Conservation (phyloP, 2,113 vertebrate genomes). For the Poeciliopsis turrubarensis region DNA sequence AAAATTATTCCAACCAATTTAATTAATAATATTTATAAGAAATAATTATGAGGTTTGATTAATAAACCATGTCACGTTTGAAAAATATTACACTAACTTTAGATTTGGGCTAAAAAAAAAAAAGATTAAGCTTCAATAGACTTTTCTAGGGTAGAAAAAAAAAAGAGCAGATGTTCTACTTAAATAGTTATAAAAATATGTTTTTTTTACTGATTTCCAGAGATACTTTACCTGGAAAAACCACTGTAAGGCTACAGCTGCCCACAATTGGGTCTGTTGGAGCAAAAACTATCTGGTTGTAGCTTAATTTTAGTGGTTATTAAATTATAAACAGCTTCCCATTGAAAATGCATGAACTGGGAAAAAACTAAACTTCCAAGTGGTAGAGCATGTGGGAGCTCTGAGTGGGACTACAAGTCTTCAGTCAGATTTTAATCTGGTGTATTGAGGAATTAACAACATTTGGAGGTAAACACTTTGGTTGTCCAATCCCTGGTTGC, state of each 20-base stretch:
- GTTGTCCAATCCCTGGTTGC: neutral
- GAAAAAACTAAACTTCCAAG: neutral
- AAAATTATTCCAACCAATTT: no score
- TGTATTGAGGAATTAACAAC: neutral
- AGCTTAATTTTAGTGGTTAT: no score
- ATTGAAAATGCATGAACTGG: neutral
- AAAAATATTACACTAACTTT: neutral
- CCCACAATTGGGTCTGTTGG: no score
- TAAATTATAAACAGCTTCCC: no score
- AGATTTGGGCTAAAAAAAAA: neutral
- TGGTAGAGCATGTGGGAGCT: neutral
- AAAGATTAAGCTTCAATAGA: neutral
- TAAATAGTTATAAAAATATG: neutral
- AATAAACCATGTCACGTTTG: neutral
- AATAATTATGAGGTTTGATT: neutral
- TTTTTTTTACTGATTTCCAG: neutral
- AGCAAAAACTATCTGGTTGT: no score
- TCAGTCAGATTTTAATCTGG: neutral
- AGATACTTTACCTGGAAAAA: neutral
- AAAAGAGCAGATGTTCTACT: neutral
- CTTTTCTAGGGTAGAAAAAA: neutral
- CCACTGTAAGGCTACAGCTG: neutral
- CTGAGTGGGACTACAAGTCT: neutral
- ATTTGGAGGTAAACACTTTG: neutral
- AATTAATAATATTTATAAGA: no score